A percentile compares a stretch with the other conserved stretches of the same genome.
Conservation (phyloP, 2,888 invertebrate species). For the Pteria penguin region DNA sequence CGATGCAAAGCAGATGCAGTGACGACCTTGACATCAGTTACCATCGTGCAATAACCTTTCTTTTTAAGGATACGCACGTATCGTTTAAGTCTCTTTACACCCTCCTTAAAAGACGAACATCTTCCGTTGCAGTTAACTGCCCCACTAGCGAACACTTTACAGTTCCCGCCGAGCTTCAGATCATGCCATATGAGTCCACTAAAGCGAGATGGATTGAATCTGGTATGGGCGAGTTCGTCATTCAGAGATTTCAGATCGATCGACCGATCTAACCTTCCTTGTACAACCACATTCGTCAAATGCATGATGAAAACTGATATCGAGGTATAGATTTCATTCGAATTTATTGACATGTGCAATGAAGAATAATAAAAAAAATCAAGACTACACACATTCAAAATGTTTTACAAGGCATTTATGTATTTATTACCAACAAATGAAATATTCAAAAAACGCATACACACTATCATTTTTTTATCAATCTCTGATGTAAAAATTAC, state of each 20-base stretch:
- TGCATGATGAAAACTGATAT: not conserved
- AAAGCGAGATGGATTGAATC: not conserved
- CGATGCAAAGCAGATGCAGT: constrained; percentile 2
- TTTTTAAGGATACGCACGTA: not conserved
- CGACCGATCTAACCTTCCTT: not conserved
- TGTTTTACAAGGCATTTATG: no score
- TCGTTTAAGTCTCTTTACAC: not conserved
- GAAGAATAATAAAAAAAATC: no score
- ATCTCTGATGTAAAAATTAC: no score
- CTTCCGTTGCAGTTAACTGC: not conserved
- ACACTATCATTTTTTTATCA: no score
- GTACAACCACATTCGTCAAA: not conserved
- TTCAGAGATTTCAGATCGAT: not conserved
- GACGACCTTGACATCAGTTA: not conserved
- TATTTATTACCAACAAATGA: no score
- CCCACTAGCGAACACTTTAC: not conserved
- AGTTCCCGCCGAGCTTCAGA: not conserved
- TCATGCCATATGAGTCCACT: not conserved
- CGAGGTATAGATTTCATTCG: not conserved
- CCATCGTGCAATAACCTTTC: not conserved
- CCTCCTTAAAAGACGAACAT: not conserved
- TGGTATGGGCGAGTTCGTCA: not conserved
- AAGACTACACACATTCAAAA: no score
- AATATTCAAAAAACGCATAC: no score
- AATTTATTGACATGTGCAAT: not conserved